Evolutionary conservation across 2,797 vertebrate species (phyloP).

Genomic region (Sebastes taczanowskii): DNA sequence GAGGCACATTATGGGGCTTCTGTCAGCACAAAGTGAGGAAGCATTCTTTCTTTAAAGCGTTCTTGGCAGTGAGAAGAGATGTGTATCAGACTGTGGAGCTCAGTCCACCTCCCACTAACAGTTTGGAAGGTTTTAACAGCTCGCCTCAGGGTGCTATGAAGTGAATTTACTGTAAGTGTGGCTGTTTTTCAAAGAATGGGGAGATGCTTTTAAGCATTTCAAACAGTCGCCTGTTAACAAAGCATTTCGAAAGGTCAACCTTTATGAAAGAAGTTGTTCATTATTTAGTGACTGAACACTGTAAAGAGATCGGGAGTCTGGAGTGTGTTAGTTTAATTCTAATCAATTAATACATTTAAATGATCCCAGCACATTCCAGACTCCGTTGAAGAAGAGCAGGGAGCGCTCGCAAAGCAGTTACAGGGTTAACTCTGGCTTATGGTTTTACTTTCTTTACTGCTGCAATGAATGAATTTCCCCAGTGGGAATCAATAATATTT

Average conservation of each 20-base stretch:
- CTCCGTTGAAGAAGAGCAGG: no score
- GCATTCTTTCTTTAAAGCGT: constrained; percentile 10
- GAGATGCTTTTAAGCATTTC: background rate
- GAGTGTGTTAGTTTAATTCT: background rate
- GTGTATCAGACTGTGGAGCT: constrained; percentile 9
- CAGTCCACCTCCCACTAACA: background rate
- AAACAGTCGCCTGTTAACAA: background rate
- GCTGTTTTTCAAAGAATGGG: background rate
- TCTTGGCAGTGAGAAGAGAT: background rate
- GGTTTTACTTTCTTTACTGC: background rate
- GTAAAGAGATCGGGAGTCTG: background rate
- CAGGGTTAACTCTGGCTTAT: background rate
- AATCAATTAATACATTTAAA: background rate
- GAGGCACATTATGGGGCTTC: background rate
- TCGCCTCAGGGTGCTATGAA: constrained; percentile 27
- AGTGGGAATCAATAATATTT: background rate
- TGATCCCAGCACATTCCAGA: background rate
- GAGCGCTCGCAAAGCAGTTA: background rate
- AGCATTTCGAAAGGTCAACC: background rate
- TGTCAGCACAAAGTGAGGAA: background rate
- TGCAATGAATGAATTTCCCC: background rate
- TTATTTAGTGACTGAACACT: background rate
- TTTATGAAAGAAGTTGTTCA: background rate
- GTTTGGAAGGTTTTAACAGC: background rate
- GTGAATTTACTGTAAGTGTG: background rate